Evolutionary conservation across 2,797 vertebrate genomes (phyloP).

Genomic region (Emydoidea blandingii): DNA sequence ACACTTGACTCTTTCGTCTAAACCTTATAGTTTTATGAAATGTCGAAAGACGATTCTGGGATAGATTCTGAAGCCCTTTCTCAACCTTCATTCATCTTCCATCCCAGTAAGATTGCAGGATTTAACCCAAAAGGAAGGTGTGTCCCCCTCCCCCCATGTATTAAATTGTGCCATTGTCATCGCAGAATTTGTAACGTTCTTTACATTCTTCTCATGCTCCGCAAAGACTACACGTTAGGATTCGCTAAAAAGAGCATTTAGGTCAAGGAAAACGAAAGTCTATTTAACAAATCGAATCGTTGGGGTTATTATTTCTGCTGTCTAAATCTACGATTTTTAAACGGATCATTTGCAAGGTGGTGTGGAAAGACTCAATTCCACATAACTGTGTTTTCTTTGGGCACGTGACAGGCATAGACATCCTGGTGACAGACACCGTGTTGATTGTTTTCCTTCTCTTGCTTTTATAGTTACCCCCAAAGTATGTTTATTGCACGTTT

Average conservation of each 20-base stretch:
- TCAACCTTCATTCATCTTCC: background rate
- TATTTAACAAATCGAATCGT: background rate
- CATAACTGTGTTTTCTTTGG: constrained; percentile 60
- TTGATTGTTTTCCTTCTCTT: background rate
- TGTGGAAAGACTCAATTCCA: background rate
- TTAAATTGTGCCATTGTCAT: background rate
- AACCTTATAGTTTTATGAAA: background rate
- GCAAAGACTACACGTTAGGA: background rate
- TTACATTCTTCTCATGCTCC: constrained; percentile 61
- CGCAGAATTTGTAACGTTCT: background rate
- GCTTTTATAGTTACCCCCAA: constrained; percentile 46
- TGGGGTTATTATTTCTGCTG: background rate
- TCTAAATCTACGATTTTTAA: background rate
- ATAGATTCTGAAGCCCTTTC: background rate
- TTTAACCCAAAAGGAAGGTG: background rate
- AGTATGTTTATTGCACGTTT: constrained; percentile 73
- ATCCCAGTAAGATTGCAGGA: background rate
- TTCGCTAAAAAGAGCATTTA: background rate
- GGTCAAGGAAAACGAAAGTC: background rate
- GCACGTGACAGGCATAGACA: constrained; percentile 8
- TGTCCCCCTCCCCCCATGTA: too few relatives aligned
- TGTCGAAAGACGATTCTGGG: background rate
- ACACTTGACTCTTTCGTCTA: background rate
- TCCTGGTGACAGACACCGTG: background rate
- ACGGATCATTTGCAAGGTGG: background rate